phyloP scores from a whole-genome alignment of 2,113 vertebrate genomes.

The Alouatta palliata region DNA sequence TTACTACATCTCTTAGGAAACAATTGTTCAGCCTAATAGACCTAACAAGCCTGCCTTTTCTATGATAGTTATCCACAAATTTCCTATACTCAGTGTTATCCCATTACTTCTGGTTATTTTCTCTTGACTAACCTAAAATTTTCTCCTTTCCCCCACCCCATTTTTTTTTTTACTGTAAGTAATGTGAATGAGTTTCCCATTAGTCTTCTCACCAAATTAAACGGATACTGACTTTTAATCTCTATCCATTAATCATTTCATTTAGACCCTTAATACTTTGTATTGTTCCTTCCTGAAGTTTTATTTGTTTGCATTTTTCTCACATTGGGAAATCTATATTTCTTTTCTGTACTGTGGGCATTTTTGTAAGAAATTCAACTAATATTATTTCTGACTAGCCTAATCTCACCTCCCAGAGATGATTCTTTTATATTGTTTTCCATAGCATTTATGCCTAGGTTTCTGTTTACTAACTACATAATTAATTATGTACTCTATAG shows the following conservation, averaged over 20 bases:
- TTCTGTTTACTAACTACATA: slow-evolving; percentile 35
- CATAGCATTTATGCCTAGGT: neutral
- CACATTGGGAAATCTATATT: slow-evolving; percentile 50
- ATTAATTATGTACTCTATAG: slow-evolving; percentile 32
- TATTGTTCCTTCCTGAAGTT: slow-evolving; percentile 70
- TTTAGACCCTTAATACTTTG: slow-evolving; percentile 69
- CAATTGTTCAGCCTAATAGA: slow-evolving; percentile 45
- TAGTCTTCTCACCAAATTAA: slow-evolving; percentile 74
- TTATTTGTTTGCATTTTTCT: slow-evolving; percentile 60
- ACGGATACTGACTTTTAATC: slow-evolving; percentile 63
- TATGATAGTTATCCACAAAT: slow-evolving; percentile 52
- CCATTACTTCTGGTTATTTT: slow-evolving; percentile 72
- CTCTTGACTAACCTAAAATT: slow-evolving; percentile 65
- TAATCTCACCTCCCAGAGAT: slow-evolving; percentile 51
- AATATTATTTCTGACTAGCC: neutral
- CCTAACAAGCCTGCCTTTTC: neutral
- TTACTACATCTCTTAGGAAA: slow-evolving; percentile 36
- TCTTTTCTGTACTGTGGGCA: neutral
- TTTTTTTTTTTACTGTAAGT: neutral
- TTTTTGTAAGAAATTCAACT: slow-evolving; percentile 35
- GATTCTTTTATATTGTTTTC: slow-evolving; percentile 39
- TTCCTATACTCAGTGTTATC: slow-evolving; percentile 60
- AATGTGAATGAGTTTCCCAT: slow-evolving; percentile 65
- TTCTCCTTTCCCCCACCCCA: neutral
- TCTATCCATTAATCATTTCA: slow-evolving; percentile 71